These are phyloP conservation scores for Kryptolebias ocellatus DNA, from an alignment of 2,797 vertebrate species.

Conservation along the genomic window DNA sequence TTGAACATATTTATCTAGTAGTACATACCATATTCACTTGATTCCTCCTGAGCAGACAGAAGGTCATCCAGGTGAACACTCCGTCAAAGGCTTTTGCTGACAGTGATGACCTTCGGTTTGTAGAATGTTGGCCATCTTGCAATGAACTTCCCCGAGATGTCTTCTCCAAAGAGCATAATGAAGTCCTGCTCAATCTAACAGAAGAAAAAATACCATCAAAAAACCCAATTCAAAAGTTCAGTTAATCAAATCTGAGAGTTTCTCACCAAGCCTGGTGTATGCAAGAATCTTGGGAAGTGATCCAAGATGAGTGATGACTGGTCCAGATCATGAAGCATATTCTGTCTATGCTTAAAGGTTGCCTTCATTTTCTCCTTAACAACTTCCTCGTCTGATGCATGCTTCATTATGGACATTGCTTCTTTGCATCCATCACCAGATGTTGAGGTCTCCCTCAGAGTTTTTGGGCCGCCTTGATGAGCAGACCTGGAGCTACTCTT, in stretches of 20 bases:
- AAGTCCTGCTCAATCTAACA: constrained; percentile 3
- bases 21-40: too few relatives aligned
- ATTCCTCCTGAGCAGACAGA: not conserved
- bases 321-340: too few relatives aligned
- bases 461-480: not conserved
- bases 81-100: not conserved
- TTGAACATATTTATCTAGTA: not conserved
- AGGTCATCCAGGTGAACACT: not conserved
- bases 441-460: too few relatives aligned
- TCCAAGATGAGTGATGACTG: too few relatives aligned
- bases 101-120: not conserved
- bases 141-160: not conserved
- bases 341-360: not conserved
- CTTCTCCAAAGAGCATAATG: constrained; percentile 4
- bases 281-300: too few relatives aligned
- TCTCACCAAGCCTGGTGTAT: not conserved
- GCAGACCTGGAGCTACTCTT: not conserved
- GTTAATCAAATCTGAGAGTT: constrained; percentile 1
- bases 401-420: not conserved
- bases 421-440: not conserved
- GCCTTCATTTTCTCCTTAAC: not conserved
- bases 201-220: not conserved
- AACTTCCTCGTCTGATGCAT: not conserved
- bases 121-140: not conserved
- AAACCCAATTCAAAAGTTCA: constrained; percentile 1